A percentile compares a stretch with the other conserved stretches of the same genome.
These are phyloP conservation scores for Microcebus murinus DNA, from an alignment of 2,113 vertebrate genomes.

Conservation along the genomic window DNA sequence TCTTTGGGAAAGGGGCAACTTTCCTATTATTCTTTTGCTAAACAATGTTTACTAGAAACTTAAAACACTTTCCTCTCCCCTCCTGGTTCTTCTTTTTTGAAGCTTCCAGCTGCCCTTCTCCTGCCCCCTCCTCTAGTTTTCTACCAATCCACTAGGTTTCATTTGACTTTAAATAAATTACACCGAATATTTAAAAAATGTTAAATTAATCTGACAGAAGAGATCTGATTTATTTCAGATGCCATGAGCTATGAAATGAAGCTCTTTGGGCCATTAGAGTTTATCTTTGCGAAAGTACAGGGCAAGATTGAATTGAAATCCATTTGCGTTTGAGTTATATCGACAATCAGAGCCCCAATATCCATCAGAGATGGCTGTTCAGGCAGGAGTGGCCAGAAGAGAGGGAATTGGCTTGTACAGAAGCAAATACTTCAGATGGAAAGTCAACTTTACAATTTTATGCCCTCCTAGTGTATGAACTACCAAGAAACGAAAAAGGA, in stretches of 20 bases:
- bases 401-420: not conserved
- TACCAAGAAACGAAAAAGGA: constrained; percentile 4
- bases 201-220: constrained; percentile 61
- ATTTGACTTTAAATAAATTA: constrained; percentile 67
- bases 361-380: constrained; percentile 41
- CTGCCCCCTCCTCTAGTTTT: constrained; percentile 6
- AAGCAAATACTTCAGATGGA: constrained; percentile 26
- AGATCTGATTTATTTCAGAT: constrained; percentile 63
- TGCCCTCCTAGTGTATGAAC: not conserved
- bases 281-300: constrained; percentile 46
- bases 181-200: constrained; percentile 57
- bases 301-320: constrained; percentile 64
- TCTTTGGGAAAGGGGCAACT: constrained; percentile 73
- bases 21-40: constrained; percentile 82
- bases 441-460: constrained; percentile 57
- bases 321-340: constrained; percentile 55
- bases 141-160: constrained; percentile 42
- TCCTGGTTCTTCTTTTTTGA: not conserved
- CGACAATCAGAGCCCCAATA: constrained; percentile 30
- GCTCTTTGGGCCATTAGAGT: constrained; percentile 18
- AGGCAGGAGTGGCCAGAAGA: not conserved
- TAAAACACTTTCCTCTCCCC: constrained; percentile 72
- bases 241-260: constrained; percentile 22
- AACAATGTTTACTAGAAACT: constrained; percentile 75
- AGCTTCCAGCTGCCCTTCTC: constrained; percentile 20